Base-by-base conservation (phyloP, 2,888 invertebrate species). In the Exephanes ischioxanthus region DNA sequence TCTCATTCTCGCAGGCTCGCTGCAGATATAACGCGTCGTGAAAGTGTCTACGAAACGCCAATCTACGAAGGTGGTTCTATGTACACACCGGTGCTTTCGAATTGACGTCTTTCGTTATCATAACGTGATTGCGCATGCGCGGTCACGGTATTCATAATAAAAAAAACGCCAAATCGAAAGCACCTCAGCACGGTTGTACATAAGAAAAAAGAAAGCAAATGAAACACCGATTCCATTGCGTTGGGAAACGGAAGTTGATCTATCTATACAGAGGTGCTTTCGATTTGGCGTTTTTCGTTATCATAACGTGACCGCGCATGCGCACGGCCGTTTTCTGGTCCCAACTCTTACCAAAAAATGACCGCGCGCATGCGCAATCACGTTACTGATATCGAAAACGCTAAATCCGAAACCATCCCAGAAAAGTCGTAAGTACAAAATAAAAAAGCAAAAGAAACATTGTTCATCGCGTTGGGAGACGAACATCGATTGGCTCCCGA, bases 401-500 rank as follows among this genome's bases (percentile, higher is more conserved):
- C 16, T 14, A 26, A 30, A 30, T 51, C 3, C n/a, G n/a, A 30
- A 61, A 61, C 1, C 2, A 30, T 30, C 30, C 2, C 51, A n/a
- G 30, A 4, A 58, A 58, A 7, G 19, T 53, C 19, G 6, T 55
- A 55, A 1, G 2, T 30, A 30, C 3, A 4, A 30, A 41, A 41
- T 3, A 1, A 61, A 30, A 61, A 26, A 5, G 30, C 3, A 30
- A 9, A 30, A 30, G 26, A 26, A 30, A 26, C 22, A 14, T 16
- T 26, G 61, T 30, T 26, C 61, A 61, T 61, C 30, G 9, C 61
- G 6, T 61, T 2, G 14, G 26, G 30, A 41, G 5, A 3, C 14
- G 4, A 22, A 16, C 5, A 30, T 11, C 30, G 58, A 79, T 79
- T 79, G 71, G 79, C 63, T 5, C 45, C 51, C 14, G 53, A 22